Evolutionary conservation across 2,797 vertebrate genomes (phyloP), one percentile per base, ranked within the genome.

Genomic region (Morus bassanus): DNA sequence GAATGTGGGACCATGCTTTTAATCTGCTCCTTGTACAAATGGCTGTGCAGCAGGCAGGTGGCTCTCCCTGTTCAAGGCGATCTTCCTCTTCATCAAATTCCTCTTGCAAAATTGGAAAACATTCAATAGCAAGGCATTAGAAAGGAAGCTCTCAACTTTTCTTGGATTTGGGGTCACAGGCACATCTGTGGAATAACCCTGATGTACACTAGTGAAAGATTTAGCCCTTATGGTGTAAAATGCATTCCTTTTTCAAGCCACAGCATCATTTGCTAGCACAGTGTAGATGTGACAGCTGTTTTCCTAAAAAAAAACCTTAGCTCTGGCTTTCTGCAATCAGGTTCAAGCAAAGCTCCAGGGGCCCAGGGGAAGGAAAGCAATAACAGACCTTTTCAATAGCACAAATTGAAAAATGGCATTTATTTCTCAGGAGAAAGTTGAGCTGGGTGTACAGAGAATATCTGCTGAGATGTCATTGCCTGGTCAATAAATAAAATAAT

Each of bases 41-140:
- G n/a, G 17, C 48, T 64, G 35, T 18, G 46, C 33, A 56, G 33
- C 43, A 79, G 48, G n/a, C 37, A 65, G 43, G 18, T 1, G 0
- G 16, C 18, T 82, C 59, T 69, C n/a, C 22, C 37, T 74, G 7
- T 39, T 64, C 0, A 0, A 69, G 46, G 13, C 0, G 0, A 57
- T 9, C 46, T 69, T 85, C 50, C 18, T 74, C 51, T 85, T 56
- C 68, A 59, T 77, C 60, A 56, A 60, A 78, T 56, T 80, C 41
- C 53, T 81, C n/a, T 72, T 68, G 41, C 18, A 68, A 59, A 75
- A 37, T 3, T 41, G 41, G 50, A 83, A 92, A 90, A 23, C 5
- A 7, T 72, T 64, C 7, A 79, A 19, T 24, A 73, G 33, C 15
- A 39, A 57, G 83, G 33, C 18, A 10, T 61, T 60, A 31, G 56